phyloP scores from a whole-genome alignment of 2,797 vertebrate species.

The Tragopan temminckii region DNA sequence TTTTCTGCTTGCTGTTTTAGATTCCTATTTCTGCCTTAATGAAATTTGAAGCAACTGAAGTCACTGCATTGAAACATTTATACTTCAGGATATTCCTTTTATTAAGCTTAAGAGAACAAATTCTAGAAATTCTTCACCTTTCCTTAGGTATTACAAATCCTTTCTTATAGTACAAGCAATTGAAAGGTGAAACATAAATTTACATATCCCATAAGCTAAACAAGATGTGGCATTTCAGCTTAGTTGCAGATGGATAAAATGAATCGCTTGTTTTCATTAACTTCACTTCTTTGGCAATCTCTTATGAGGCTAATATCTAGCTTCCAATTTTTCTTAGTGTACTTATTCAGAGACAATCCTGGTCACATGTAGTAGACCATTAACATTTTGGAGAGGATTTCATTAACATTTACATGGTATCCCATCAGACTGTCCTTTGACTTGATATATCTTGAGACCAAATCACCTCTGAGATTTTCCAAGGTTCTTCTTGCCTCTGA shows the following conservation, averaged over 20 bases:
- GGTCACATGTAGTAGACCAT: conserved; percentile 48
- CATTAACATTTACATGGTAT: conserved; percentile 60
- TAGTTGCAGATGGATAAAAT: not conserved
- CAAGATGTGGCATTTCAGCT: not conserved
- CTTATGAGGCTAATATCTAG: not conserved
- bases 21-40: not conserved
- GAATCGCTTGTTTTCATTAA: not conserved
- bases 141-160: not conserved
- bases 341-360: not conserved
- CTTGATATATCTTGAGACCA: conserved; percentile 30
- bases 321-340: not conserved
- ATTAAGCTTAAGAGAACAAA: not conserved
- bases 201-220: not conserved
- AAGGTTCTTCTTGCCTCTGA: conserved; percentile 50
- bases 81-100: not conserved
- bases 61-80: not conserved
- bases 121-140: not conserved
- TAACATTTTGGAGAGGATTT: conserved; percentile 64
- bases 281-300: not conserved
- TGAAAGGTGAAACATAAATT: not conserved
- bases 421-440: conserved; percentile 52
- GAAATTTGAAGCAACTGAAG: not conserved
- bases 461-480: conserved; percentile 57
- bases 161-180: not conserved
- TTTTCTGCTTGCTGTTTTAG: not conserved